Percentiles rank a stretch among this genome's conserved stretches.
Evolutionary conservation across 2,113 vertebrate genomes (phyloP).

Genomic region (Xenopus borealis): DNA sequence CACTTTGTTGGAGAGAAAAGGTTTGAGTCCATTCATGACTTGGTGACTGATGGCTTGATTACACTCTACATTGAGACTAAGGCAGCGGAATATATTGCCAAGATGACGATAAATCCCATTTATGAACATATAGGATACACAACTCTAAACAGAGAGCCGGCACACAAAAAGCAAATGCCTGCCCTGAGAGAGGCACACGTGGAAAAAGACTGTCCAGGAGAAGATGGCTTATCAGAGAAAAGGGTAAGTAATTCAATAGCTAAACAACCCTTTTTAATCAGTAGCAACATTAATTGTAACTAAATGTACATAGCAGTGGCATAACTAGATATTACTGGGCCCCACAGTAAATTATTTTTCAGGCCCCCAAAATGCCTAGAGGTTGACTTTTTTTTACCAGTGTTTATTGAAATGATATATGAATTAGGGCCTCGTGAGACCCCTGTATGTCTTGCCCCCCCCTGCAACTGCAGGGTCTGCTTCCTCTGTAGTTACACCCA

Average conservation of each 20-base stretch:
- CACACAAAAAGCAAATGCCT: conserved; percentile 83
- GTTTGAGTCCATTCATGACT: conserved; percentile 84
- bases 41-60: conserved; percentile 85
- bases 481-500: too few relatives aligned
- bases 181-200: conserved; percentile 77
- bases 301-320: too few relatives aligned
- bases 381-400: too few relatives aligned
- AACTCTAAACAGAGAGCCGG: conserved; percentile 90
- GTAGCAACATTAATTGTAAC: too few relatives aligned
- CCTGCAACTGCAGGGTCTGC: too few relatives aligned
- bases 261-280: background rate
- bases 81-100: conserved; percentile 83
- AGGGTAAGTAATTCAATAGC: conserved; percentile 79
- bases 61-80: conserved; percentile 86
- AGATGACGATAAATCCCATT: conserved; percentile 86
- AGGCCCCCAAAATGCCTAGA: too few relatives aligned
- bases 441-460: too few relatives aligned
- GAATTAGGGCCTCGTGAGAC: too few relatives aligned
- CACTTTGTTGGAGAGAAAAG: conserved; percentile 85
- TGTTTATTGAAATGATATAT: too few relatives aligned
- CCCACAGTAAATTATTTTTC: too few relatives aligned
- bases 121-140: conserved; percentile 90
- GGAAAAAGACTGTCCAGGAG: conserved; percentile 73
- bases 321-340: too few relatives aligned
- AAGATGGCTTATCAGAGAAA: conserved; percentile 80